phyloP scores from a whole-genome alignment of 2,113 vertebrate genomes.

The Cnemophilus loriae region DNA sequence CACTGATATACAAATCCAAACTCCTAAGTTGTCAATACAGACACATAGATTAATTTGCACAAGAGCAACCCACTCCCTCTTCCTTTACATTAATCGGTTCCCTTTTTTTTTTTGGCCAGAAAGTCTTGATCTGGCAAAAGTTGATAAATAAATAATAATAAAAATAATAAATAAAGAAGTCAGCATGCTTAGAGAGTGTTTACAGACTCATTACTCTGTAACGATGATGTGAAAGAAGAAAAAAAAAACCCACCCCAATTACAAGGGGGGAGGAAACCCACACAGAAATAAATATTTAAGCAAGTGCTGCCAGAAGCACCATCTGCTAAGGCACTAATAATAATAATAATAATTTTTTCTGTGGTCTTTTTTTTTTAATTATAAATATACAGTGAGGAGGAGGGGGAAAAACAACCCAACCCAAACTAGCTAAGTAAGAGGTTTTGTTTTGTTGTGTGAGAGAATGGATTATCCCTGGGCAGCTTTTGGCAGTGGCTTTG shows the following conservation, averaged over 20 bases:
- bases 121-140: slow-evolving; percentile 34
- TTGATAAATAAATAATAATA: slow-evolving; percentile 64
- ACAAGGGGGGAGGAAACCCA: slow-evolving; percentile 75
- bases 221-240: slow-evolving; percentile 73
- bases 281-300: slow-evolving; percentile 90
- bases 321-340: slow-evolving; percentile 82
- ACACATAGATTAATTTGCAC: background rate
- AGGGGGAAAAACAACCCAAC: background rate
- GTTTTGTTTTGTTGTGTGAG: slow-evolving; percentile 69
- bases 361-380: slow-evolving; percentile 50
- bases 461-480: slow-evolving; percentile 81
- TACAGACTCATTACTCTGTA: slow-evolving; percentile 82
- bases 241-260: slow-evolving; percentile 81
- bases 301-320: slow-evolving; percentile 87
- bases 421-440: slow-evolving; percentile 77
- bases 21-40: background rate
- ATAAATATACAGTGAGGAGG: background rate
- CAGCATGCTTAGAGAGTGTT: slow-evolving; percentile 72
- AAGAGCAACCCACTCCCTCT: background rate
- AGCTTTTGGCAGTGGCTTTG: slow-evolving; percentile 81
- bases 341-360: slow-evolving; percentile 52
- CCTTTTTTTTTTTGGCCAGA: background rate
- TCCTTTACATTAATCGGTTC: background rate
- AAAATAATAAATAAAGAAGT: slow-evolving; percentile 66
- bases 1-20: background rate